Base-by-base conservation (phyloP, 2,113 vertebrate genomes). In the Phylloscopus trochiloides region DNA sequence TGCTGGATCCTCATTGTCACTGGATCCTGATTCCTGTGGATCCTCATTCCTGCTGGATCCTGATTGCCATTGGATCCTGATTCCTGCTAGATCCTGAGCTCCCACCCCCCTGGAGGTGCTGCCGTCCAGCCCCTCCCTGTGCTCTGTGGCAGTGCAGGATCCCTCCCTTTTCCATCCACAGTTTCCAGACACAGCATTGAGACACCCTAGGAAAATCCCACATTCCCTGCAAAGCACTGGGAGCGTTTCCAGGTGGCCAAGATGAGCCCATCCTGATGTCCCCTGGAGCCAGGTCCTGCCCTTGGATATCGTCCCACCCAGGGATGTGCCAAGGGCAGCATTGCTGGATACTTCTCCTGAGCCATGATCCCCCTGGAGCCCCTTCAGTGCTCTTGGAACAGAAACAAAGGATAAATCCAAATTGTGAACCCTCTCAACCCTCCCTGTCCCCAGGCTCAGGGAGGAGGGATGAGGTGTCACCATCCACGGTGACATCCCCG, bases 321-420 rank as follows among this genome's bases (percentile, higher is more conserved):
- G 0, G 0, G 71, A 50, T 1, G 3, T 2, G 4, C 61, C 57
- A 21, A 12, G 29, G 61, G 28, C 25, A 82, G 36, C 31, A 16
- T 36, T 57, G 62, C 75, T 20, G 59, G 71, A 2, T 6, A 10
- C 9, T 67, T n/a, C 11, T 34, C 40, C 57, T 8, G 9, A 59
- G 29, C 52, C 34, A 12, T 7, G 47, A 74, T 32, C 32, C n/a
- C 3, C 0, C 48, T 51, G 48, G 55, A 88, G 51, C 34, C 68
- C 26, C 55, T 54, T 50, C 58, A 58, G 55, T 34, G 29, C 34
- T 65, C 58, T 51, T 65, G 51, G 59, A 90, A 32, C 26, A 80
- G 75, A 71, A 88, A 58, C 17, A 70, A 73, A 77, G 63, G 38
- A 54, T 24, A 76, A 86, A 90, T 36, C 55, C 71, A 26, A 76